Conservation (phyloP, 1,140 invertebrate species). For the Drosophila lacteicornis region DNA sequence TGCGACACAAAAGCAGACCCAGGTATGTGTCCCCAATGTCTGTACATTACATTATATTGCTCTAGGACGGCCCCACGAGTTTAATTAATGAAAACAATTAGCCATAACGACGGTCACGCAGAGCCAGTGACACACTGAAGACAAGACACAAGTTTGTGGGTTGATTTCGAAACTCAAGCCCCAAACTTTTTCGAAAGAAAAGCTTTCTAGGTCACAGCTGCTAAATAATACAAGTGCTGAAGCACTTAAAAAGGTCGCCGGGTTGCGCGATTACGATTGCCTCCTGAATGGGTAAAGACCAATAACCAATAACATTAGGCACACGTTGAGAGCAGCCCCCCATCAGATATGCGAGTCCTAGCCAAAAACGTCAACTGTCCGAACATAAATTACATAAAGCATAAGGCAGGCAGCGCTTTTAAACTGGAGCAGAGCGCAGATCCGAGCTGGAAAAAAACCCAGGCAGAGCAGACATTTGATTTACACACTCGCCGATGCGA, state of each 20-base stretch:
- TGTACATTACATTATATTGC: constrained; percentile 30
- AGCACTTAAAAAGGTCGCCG: constrained; percentile 62
- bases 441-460: constrained; percentile 27
- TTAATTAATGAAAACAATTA: constrained; percentile 76
- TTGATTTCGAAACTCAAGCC: constrained; percentile 37
- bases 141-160: neutral
- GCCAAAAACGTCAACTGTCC: constrained; percentile 69
- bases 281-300: constrained; percentile 26
- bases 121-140: constrained; percentile 31
- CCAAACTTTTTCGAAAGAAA: constrained; percentile 67
- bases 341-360: constrained; percentile 59
- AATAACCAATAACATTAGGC: constrained; percentile 57
- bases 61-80: constrained; percentile 40
- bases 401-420: constrained; percentile 61
- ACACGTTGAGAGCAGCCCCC: constrained; percentile 31
- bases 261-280: constrained; percentile 24
- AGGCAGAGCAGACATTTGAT: constrained; percentile 67
- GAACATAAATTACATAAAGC: constrained; percentile 58
- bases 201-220: constrained; percentile 77
- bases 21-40: constrained; percentile 23
- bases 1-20: neutral
- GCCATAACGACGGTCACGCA: constrained; percentile 68
- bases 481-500: constrained; percentile 55
- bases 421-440: constrained; percentile 66
- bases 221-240: constrained; percentile 23